phyloP scores from a whole-genome alignment of 2,888 invertebrate species.

The Tenodera sinensis region DNA sequence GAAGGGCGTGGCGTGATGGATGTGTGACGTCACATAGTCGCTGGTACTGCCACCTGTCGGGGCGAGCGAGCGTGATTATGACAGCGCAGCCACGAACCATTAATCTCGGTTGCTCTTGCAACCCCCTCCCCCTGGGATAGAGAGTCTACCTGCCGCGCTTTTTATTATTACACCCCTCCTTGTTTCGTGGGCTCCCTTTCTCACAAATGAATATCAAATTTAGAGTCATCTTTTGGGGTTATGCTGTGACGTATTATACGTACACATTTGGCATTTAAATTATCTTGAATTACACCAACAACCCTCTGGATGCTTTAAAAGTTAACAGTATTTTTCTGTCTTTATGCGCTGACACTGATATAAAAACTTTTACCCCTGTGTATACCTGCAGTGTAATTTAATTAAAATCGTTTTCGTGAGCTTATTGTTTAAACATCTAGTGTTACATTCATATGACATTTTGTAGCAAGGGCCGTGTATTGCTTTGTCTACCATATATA shows the following conservation, averaged over 20 bases:
- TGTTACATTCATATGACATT: too few species aligned
- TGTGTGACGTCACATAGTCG: background rate
- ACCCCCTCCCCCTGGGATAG: background rate
- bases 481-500: too few species aligned
- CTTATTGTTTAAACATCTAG: too few species aligned
- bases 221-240: background rate
- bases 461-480: too few species aligned
- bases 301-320: too few species aligned
- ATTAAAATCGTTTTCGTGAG: too few species aligned
- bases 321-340: too few species aligned
- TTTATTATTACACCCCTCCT: background rate
- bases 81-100: background rate
- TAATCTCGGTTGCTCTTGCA: background rate
- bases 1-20: background rate
- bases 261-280: too few species aligned
- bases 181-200: background rate
- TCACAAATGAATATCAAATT: background rate
- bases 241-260: background rate
- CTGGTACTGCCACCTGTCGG: conserved; percentile 10
- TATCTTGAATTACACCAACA: too few species aligned
- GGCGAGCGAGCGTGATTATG: background rate
- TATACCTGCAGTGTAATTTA: too few species aligned
- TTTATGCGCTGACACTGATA: too few species aligned
- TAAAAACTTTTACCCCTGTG: too few species aligned
- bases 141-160: background rate